phyloP scores from a whole-genome alignment of 2,113 vertebrate genomes.

The Prionailurus bengalensis region DNA sequence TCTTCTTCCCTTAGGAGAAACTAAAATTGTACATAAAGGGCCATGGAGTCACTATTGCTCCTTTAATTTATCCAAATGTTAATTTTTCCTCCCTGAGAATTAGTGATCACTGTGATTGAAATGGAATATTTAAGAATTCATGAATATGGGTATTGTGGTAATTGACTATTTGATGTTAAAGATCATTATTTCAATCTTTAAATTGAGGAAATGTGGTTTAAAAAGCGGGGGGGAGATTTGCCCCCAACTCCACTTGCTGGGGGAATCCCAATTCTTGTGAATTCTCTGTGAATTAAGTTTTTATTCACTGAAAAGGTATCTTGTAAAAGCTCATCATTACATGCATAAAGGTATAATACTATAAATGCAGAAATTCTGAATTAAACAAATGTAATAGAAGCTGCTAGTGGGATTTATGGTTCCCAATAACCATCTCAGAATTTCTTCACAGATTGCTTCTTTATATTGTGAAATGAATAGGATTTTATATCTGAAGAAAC shows the following conservation, averaged over 20 bases:
- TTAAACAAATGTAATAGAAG: constrained; percentile 82
- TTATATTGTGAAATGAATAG: constrained; percentile 87
- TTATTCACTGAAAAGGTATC: constrained; percentile 79
- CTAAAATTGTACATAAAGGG: neutral
- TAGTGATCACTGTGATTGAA: neutral
- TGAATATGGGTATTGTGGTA: neutral
- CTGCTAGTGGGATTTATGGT: constrained; percentile 81
- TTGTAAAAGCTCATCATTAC: constrained; percentile 81
- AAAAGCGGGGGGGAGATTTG: neutral
- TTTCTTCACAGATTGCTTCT: constrained; percentile 85
- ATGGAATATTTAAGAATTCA: constrained; percentile 11
- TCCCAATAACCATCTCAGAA: constrained; percentile 80
- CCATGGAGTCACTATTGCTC: neutral
- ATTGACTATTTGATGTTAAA: neutral
- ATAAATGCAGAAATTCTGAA: constrained; percentile 86
- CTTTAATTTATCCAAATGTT: neutral
- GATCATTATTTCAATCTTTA: neutral
- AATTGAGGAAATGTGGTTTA: neutral
- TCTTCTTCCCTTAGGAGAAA: neutral
- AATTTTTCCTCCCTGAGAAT: neutral
- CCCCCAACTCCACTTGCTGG: neutral
- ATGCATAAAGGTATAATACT: constrained; percentile 76
- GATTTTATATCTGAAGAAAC: constrained; percentile 87
- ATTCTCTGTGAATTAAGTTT: constrained; percentile 38
- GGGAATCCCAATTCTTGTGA: neutral